Evolutionary conservation across 2,888 invertebrate genomes (phyloP), one percentile per base, ranked within the genome.

Genomic region (Pachycephus smyrnensis): DNA sequence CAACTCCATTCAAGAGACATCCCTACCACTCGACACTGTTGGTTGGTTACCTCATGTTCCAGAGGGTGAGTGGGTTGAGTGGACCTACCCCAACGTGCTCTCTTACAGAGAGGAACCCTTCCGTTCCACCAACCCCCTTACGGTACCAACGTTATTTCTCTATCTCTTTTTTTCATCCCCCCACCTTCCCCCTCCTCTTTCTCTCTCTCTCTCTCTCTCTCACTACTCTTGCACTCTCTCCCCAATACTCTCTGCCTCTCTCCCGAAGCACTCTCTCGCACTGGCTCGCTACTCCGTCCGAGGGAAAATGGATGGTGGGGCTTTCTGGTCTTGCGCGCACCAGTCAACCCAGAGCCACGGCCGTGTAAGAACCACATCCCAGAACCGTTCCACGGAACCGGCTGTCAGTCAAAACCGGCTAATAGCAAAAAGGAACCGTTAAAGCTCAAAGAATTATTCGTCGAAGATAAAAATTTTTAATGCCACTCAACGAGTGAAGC

Each of bases 271-370:
- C 79, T 73, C 82, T 69, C 77, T 73, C 77, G 81, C 82, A 76
- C 82, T 80, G 79, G 79, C 79, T 75, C 74, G 55, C 55, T 55
- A 23, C 55, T 35, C 73, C 73, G 76, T 81, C 77, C 76, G 81
- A 80, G 86, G 88, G 86, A 84, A 87, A 82, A 84, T 83, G 80
- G 85, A 89, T 89, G 90, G 90, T 90, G 90, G 91, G 91, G 91
- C 89, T 89, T 86, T 88, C 88, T 88, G 90, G 87, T 90, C 89
- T 90, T 90, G 90, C 90, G 90, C 90, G 88, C 76, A 78, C 75
- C 90, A 91, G 91, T 91, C 91, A 90, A 90, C 90, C 88, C 88
- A 89, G 89, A 91, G 90, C 89, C 88, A 88, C 90, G 90, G 90
- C 89, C 88, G 89, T 89, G 90, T 88, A 88, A 89, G 85, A 89